Percentiles rank a stretch among this genome's conserved stretches.
Evolutionary conservation across 2,113 vertebrate species (phyloP).

Genomic region (Cromileptes altivelis): DNA sequence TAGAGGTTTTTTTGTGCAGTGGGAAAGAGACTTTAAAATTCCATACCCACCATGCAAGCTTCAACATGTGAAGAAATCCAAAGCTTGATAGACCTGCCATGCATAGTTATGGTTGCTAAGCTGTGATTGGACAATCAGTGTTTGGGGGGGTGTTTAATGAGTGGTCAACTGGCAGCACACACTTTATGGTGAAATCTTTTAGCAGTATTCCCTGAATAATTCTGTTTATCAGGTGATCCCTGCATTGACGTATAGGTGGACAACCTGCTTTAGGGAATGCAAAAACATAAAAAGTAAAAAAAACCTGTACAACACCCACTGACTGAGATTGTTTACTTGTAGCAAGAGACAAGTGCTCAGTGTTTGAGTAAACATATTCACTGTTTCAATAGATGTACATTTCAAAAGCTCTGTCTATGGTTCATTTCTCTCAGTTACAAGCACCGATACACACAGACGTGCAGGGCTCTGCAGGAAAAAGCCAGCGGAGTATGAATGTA

Average conservation of each 20-base stretch:
- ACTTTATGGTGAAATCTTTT: no score
- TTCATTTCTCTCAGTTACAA: constrained; percentile 41
- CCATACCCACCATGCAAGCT: no score
- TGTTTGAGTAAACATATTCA: constrained; percentile 16
- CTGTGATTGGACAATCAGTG: no score
- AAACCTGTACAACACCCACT: not conserved
- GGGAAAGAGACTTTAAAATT: no score
- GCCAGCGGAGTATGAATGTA: constrained; percentile 3
- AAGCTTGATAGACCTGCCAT: no score
- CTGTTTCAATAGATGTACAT: constrained; percentile 24
- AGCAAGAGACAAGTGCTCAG: constrained; percentile 1
- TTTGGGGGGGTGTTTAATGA: no score
- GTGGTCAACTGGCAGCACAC: no score
- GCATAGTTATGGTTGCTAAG: no score
- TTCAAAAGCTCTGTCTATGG: constrained; percentile 22
- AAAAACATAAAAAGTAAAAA: constrained; percentile 5
- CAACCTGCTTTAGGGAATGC: not conserved
- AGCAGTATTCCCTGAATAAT: not conserved
- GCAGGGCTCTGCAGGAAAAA: constrained; percentile 6
- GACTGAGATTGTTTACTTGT: constrained; percentile 2
- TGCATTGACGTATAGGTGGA: not conserved
- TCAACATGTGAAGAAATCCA: no score
- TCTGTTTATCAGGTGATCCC: not conserved
- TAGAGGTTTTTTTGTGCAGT: no score
- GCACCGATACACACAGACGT: constrained; percentile 9